Percentiles rank a stretch among this genome's conserved stretches.
phyloP scores from a whole-genome alignment of 2,888 invertebrate species.

The Leptopilina drosophilae region DNA sequence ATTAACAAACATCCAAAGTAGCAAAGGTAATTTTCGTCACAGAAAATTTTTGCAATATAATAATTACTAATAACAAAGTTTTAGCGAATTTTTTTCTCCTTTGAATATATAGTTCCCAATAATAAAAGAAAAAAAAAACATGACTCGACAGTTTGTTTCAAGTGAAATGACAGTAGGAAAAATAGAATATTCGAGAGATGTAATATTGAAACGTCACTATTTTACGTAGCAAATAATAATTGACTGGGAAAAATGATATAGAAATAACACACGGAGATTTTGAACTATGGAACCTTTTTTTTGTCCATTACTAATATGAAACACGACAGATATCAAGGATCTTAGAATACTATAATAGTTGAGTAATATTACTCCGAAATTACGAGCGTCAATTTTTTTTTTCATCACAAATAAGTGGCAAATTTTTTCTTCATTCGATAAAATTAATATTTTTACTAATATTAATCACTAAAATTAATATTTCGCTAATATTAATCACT shows the following conservation, averaged over 20 bases:
- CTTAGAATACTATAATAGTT: neutral
- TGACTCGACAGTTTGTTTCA: neutral
- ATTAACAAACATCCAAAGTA: too few species aligned
- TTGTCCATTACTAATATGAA: neutral
- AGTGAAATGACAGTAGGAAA: neutral
- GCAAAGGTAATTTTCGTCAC: too few species aligned
- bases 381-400: neutral
- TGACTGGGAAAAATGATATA: slow-evolving; percentile 2
- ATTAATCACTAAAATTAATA: too few species aligned
- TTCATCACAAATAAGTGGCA: too few species aligned
- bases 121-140: slow-evolving; percentile 11
- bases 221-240: slow-evolving; percentile 5
- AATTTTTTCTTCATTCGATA: too few species aligned
- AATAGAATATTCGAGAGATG: neutral
- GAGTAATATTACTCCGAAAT: slow-evolving; percentile 14
- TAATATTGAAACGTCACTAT: neutral
- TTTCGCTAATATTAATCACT: too few species aligned
- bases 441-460: too few species aligned
- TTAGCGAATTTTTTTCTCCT: neutral
- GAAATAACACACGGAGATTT: neutral
- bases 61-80: neutral
- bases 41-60: neutral
- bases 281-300: neutral
- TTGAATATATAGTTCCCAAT: neutral
- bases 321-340: neutral